Evolutionary conservation across 2,113 vertebrate species (phyloP), one percentile per base, ranked within the genome.

Genomic region (Perognathus longimembris): DNA sequence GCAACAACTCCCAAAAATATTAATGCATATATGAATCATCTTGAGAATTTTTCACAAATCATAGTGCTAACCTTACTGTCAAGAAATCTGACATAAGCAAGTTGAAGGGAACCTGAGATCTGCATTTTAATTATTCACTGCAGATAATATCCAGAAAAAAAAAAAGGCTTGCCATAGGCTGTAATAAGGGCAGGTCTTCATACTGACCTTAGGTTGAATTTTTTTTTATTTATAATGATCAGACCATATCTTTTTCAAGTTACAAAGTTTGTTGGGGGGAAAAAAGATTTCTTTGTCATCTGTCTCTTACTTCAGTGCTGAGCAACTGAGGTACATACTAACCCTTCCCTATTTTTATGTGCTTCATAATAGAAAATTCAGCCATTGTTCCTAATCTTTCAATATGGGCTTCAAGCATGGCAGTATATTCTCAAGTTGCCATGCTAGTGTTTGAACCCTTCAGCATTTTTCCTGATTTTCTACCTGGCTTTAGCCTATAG

Each of bases 381-480:
- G 12, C 34, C 17, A 8, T 7, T 6, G 40, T 26, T 77, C 21
- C 2, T 22, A 78, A 10, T 40, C 30, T 63, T 82, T 22, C 7
- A 36, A 1, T 70, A 26, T 10, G 61, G 32, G 10, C 7, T 69
- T 67, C 5, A 34, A 5, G 1, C 7, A 36, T 26, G 2, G 0
- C 10, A 67, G 2, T 42, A 3, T 1, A 1, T 75, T 76, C 22
- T 12, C 36, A 8, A 61, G 5, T 59, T 24, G 36, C 24, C 11
- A 4, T n/a, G 6, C 7, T 22, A 8, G 3, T n/a, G 3, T 1
- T 42, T 26, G 14, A 4, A 36, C 21, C 15, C 75, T 30, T 34
- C 63, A 17, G 14, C 6, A 3, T 40, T 84, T 77, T 22, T 36
- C 4, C 50, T 69, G 7, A 28, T 18, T 57, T 30, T 32, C 10